Percentiles rank a stretch among this genome's conserved stretches.
phyloP scores from a whole-genome alignment of 2,888 invertebrate species.

The Ophioninae sp. region DNA sequence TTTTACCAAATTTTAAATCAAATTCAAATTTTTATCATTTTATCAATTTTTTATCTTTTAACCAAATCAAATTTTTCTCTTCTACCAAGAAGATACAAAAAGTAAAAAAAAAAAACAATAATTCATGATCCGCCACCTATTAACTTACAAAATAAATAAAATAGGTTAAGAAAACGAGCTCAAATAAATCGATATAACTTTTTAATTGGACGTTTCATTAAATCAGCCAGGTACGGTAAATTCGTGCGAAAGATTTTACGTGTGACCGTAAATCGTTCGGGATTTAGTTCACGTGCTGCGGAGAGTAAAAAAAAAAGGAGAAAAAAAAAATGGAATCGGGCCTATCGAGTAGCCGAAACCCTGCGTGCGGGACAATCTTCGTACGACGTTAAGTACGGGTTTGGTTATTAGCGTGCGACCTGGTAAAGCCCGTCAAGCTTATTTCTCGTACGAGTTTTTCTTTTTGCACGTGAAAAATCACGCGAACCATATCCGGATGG shows the following conservation, averaged over 20 bases:
- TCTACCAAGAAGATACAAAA: no score
- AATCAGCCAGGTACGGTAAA: neutral
- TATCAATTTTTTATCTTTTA: no score
- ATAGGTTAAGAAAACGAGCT: neutral
- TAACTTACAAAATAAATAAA: neutral
- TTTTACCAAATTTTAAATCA: no score
- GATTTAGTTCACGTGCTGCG: constrained; percentile 45
- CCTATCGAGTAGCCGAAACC: neutral
- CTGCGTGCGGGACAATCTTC: constrained; percentile 34
- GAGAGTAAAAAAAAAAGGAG: no score
- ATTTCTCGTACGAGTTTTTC: constrained; percentile 46
- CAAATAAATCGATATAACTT: neutral
- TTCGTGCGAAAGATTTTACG: constrained; percentile 14
- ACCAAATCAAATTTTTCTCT: no score
- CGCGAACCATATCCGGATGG: constrained; percentile 50
- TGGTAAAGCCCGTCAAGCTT: constrained; percentile 58
- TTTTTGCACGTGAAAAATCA: constrained; percentile 58
- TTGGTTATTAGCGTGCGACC: constrained; percentile 66
- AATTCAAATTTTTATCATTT: no score
- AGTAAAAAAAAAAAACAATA: no score
- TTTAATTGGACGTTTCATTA: constrained; percentile 6
- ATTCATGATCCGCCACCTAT: no score
- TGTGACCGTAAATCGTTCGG: constrained; percentile 9
- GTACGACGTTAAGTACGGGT: constrained; percentile 50
- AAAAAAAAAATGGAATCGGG: constrained; percentile 4